Base-by-base conservation (phyloP, 2,113 vertebrate genomes). In the Propithecus coquereli region DNA sequence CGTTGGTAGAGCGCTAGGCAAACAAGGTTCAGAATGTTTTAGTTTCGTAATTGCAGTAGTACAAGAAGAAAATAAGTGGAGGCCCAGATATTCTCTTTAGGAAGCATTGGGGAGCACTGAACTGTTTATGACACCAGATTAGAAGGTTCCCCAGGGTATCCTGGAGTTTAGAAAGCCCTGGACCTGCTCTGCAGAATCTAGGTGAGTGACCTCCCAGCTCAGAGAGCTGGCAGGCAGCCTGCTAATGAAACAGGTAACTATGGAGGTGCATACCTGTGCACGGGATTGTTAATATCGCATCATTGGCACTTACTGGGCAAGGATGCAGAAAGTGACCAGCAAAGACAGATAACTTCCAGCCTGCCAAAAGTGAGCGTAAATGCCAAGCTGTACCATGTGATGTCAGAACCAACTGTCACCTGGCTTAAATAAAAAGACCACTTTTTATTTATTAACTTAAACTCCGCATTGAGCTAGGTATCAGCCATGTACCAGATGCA, bases 251-350 rank as follows among this genome's bases (percentile, higher is more conserved):
- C 6, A 40, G 66, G 47, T 70, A 17, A 30, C 13, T 9, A 23
- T 2, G 22, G 54, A 94, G 27, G 9, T 2, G 0, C 59, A 1
- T 14, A 14, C 16, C 17, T 34, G 45, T 47, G 1, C 20, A 13
- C 7, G 1, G 23, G 17, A 30, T 27, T 32, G 34, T 61, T 74
- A 11, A 1, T 74, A 1, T 13, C 1, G 0, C n/a, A 8, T 63
- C 27, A 0, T 3, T 43, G 43, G 61, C 2, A 27, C 50, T 27
- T 18, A 61, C 14, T 52, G 30, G 66, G 27, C 76, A 30, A 61
- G 40, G 45, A 32, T 40, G 43, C 27, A 47, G 61, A 73, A 70
- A 23, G 7, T 22, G 43, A 71, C 27, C 79, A 59, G 76, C 40
- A 81, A 57, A 71, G 57, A 17, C 30, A 37, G 61, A 30, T 65